These are phyloP conservation scores for Coracopsis vasa DNA, from an alignment of 2,113 vertebrate genomes.

Conservation along the genomic window DNA sequence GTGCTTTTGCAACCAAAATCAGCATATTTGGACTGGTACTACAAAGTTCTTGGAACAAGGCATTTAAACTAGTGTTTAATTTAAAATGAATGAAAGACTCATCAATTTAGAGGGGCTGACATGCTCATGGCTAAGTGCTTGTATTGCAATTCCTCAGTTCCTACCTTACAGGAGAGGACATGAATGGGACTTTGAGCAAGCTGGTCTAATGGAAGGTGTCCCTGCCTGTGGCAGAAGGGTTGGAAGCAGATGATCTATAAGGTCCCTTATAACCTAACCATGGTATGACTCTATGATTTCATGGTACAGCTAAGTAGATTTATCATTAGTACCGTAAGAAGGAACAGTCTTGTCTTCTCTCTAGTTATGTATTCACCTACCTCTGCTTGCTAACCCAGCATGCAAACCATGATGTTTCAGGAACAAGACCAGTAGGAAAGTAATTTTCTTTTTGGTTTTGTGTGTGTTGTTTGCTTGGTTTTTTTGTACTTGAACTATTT, in stretches of 20 bases:
- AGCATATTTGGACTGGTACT: not conserved
- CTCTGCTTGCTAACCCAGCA: not conserved
- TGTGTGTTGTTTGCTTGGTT: rapidly evolving
- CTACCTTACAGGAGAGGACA: not conserved
- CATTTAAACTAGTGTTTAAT: not conserved
- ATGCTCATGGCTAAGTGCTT: not conserved
- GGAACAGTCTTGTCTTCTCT: not conserved
- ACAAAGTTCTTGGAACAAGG: not conserved
- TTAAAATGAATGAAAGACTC: not conserved
- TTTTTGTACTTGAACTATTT: not conserved
- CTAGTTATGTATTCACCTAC: not conserved
- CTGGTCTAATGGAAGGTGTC: not conserved
- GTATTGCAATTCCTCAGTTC: not conserved
- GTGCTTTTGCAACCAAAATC: not conserved
- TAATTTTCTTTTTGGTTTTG: not conserved
- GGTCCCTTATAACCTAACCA: not conserved
- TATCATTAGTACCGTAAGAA: not conserved
- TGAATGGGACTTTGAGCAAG: not conserved
- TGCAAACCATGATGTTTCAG: not conserved
- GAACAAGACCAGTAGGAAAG: not conserved
- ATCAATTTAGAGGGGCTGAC: not conserved
- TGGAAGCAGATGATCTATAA: not conserved
- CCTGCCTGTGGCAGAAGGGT: not conserved
- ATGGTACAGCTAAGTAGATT: not conserved
- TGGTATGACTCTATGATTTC: not conserved